Evolutionary conservation across 2,113 vertebrate genomes (phyloP).

Genomic region (human): DNA sequence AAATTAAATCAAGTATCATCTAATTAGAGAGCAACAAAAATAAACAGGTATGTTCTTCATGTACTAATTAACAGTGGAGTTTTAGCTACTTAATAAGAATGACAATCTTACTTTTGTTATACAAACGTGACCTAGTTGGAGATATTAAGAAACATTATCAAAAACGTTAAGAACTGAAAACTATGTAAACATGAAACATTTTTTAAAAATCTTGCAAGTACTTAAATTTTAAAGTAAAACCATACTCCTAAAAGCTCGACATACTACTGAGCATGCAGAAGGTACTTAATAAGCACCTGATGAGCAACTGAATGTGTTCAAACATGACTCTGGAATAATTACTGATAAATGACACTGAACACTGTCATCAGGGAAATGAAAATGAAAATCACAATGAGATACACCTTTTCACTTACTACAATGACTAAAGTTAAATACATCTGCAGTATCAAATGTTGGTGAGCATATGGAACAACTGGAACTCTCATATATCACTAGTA

Average conservation of each 20-base stretch:
- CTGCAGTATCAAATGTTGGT: not conserved
- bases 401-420: not conserved
- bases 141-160: conserved; percentile 20
- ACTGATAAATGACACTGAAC: conserved; percentile 26
- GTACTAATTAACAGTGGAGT: not conserved
- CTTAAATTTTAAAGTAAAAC: conserved; percentile 44
- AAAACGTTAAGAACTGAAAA: conserved; percentile 35
- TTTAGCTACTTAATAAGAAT: conserved; percentile 1
- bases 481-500: not conserved
- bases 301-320: not conserved
- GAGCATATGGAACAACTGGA: not conserved
- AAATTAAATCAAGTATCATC: conserved; percentile 22
- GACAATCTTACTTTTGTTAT: not conserved
- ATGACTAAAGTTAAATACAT: not conserved
- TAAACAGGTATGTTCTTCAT: not conserved
- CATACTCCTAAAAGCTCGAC: not conserved
- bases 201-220: not conserved
- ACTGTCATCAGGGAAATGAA: not conserved
- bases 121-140: not conserved
- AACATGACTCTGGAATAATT: not conserved
- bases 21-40: conserved; percentile 44
- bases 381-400: conserved; percentile 13
- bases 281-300: not conserved
- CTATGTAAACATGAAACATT: conserved; percentile 7
- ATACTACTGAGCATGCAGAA: not conserved